Conservation (phyloP, 2,888 invertebrate genomes). For the Xylota segnis region DNA sequence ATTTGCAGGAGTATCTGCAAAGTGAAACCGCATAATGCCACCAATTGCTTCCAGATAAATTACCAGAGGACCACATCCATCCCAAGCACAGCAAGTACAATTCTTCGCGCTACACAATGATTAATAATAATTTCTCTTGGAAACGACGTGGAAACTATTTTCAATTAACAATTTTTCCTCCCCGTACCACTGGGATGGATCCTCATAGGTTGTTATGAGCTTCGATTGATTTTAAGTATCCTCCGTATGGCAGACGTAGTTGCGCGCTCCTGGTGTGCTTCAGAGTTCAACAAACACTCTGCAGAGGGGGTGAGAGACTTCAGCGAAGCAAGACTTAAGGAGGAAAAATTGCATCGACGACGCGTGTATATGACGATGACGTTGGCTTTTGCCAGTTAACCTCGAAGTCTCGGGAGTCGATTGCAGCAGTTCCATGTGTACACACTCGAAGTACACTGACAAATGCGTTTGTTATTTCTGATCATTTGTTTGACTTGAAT, state of each 20-base stretch:
- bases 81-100: constrained; percentile 43
- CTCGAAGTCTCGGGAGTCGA: constrained; percentile 35
- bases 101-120: constrained; percentile 61
- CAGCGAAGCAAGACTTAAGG: constrained; percentile 11
- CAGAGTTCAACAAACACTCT: constrained; percentile 47
- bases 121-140: constrained; percentile 73
- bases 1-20: constrained; percentile 30
- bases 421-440: constrained; percentile 20
- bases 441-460: constrained; percentile 26
- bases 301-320: constrained; percentile 13
- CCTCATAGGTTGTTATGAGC: constrained; percentile 35
- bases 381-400: constrained; percentile 59
- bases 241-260: constrained; percentile 9
- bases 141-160: constrained; percentile 75
- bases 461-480: constrained; percentile 64
- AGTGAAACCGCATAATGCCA: constrained; percentile 68
- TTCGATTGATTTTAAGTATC: constrained; percentile 59
- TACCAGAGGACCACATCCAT: constrained; percentile 64
- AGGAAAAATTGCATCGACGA: constrained; percentile 44
- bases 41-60: constrained; percentile 74
- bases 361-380: constrained; percentile 45
- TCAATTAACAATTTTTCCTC: constrained; percentile 68
- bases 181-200: neutral
- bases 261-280: neutral
- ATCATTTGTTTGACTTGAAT: constrained; percentile 64